Base-by-base conservation (phyloP, 2,797 vertebrate species). In the Fistularia commersonii region DNA sequence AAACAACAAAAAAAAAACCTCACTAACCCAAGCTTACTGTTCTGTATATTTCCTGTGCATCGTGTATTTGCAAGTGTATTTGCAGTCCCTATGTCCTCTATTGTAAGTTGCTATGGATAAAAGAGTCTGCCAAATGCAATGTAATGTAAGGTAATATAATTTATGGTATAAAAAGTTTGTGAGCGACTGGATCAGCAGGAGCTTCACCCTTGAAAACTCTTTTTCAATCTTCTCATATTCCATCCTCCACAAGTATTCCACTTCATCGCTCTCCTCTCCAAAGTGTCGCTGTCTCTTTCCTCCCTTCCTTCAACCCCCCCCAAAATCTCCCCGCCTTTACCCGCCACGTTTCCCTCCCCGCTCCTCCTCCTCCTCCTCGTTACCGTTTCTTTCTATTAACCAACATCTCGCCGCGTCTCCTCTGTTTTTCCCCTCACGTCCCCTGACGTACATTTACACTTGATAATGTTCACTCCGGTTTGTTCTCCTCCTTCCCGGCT, bases 231-330 rank as follows among this genome's bases (percentile, higher is more conserved):
- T 41, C 37, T 33, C 12, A 56, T 55, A 45, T 13, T 55, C 48
- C n/a, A n/a, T n/a, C n/a, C n/a, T 12, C 53, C 15, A 65, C 42
- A 46, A 42, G 61, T 73, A 51, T 54, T 65, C 55, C 7, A 3
- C 54, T 74, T 47, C 54, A 59, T 55, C 49, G 52, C 56, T 34
- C 46, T 56, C 37, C 15, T 54, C 57, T 60, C 51, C 56, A 41
- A 57, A 54, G 44, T 49, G 40, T 45, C 56, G 42, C 37, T 8
- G 5, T 32, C 13, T n/a, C n/a, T n/a, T n/a, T n/a, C 44, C 23
- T 55, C 49, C 54, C 32, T 54, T 65, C 71, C 54, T 36, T 57
- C 38, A 54, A 38, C 71, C 61, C n/a, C n/a, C n/a, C n/a, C n/a
- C n/a, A n/a, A n/a, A n/a, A n/a, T 60, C 49, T 62, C 57, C 56